Percentiles rank a stretch among this genome's conserved stretches.
Conservation (phyloP, 2,888 invertebrate species). For the Teleogryllus oceanicus region DNA sequence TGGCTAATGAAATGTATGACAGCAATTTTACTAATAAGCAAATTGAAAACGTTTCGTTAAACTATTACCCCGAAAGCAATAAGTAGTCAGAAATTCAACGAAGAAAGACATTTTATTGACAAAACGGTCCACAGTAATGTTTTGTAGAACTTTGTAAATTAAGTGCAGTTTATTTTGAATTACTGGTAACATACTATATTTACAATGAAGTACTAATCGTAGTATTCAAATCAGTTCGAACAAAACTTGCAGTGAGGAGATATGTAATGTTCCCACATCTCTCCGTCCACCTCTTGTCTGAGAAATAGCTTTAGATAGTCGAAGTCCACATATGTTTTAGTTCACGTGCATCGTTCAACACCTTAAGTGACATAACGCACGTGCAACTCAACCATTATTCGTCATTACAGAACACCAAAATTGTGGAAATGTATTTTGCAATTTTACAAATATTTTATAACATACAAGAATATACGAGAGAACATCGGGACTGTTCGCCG, state of each 20-base stretch:
- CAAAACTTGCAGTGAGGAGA: neutral
- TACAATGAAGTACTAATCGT: too few relatives aligned
- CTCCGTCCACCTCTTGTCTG: constrained; percentile 7
- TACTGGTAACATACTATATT: too few relatives aligned
- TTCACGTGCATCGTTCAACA: neutral
- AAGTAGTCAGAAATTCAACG: too few relatives aligned
- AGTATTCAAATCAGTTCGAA: neutral
- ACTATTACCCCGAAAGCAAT: too few relatives aligned
- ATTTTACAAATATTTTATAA: constrained; percentile 8
- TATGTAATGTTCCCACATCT: constrained; percentile 1
- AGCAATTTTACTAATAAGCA: too few relatives aligned
- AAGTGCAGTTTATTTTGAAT: too few relatives aligned
- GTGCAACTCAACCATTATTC: neutral
- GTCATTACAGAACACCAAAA: neutral
- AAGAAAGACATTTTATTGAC: too few relatives aligned
- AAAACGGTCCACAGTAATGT: too few relatives aligned
- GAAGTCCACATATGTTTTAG: constrained; percentile 9
- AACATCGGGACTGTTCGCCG: neutral
- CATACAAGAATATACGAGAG: neutral
- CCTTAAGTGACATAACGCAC: neutral
- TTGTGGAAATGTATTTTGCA: constrained; percentile 4
- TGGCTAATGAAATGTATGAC: too few relatives aligned
- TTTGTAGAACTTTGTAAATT: too few relatives aligned
- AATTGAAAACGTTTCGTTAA: too few relatives aligned
- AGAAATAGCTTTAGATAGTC: neutral